Base-by-base conservation (phyloP, 2,113 vertebrate genomes). In the Polyodon spathula region DNA sequence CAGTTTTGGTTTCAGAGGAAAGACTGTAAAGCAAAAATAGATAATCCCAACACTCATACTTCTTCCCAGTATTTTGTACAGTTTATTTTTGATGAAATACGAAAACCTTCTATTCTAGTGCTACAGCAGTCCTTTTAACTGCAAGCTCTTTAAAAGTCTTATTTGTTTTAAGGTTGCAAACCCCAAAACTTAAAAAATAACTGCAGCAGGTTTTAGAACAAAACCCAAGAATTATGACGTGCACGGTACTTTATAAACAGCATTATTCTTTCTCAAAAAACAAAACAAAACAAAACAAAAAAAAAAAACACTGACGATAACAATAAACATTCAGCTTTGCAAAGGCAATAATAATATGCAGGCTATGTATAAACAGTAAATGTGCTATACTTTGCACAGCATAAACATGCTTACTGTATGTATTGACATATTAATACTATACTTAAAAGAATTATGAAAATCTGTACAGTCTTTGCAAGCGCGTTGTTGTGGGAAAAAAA, bases 261-360 rank as follows among this genome's bases (percentile, higher is more conserved):
- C 2, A n/a, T 12, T 50, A n/a, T 14, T 5, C 15, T n/a, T 50
- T 50, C 48, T 6, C 14, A 50, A n/a, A 14, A 12, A 65, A 63
- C 16, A 41, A 63, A 64, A 60, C 40, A 50, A 37, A 50, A 61
- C 55, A 59, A 54, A 52, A 59, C 51, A 17, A 55, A 62, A 54
- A 41, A 39, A 40, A 52, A 57, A 44, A 52, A 46, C 48, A 15
- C 64, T 62, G 65, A 79, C 76, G 81, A 70, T 12, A 66, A 61
- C 42, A 66, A 71, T 57, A 71, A 58, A 60, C 27, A 27, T 27
- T 27, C 27, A 27, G 3, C 27, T 69, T 56, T 50, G 68, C 63
- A 73, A 67, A 66, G 67, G 58, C 39, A 70, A 61, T 39, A 68
- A 68, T 65, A 76, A 54, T 73, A 59, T 63, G 63, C 65, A 27